phyloP scores from a whole-genome alignment of 2,113 vertebrate species.

The Cettia cetti region DNA sequence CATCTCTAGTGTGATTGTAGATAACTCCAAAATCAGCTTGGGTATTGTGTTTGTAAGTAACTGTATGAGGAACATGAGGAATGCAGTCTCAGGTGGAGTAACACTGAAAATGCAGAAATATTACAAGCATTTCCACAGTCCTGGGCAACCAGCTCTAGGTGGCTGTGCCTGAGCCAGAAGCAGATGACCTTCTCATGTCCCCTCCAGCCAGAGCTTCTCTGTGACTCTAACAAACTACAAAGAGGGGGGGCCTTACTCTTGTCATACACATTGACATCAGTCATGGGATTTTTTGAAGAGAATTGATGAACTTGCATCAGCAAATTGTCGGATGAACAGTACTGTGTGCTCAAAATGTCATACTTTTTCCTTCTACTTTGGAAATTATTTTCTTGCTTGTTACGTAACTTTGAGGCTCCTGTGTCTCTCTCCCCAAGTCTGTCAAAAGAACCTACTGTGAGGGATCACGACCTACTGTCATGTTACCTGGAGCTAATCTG shows the following conservation, averaged over 20 bases:
- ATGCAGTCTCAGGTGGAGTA: not conserved
- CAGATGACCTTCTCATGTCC: not conserved
- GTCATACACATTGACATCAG: not conserved
- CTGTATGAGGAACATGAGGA: not conserved
- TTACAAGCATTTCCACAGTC: not conserved
- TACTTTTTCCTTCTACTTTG: not conserved
- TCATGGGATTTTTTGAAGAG: not conserved
- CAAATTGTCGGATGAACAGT: not conserved
- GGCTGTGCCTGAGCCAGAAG: not conserved
- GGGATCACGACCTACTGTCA: not conserved
- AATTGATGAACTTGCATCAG: not conserved
- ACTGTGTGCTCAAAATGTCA: not conserved
- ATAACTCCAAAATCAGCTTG: not conserved
- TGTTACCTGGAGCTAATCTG: not conserved
- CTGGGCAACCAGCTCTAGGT: not conserved
- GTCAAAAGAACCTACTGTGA: not conserved
- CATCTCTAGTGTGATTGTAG: not conserved
- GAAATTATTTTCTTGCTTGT: not conserved
- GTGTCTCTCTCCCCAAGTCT: not conserved
- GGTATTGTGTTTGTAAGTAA: not conserved
- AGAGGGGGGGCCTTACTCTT: not conserved
- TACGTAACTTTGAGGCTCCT: not conserved
- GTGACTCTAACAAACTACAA: not conserved
- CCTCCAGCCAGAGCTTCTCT: not conserved
- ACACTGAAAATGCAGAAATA: not conserved